Conservation (phyloP, 2,888 invertebrate genomes). For the Cyaniris semiargus region DNA sequence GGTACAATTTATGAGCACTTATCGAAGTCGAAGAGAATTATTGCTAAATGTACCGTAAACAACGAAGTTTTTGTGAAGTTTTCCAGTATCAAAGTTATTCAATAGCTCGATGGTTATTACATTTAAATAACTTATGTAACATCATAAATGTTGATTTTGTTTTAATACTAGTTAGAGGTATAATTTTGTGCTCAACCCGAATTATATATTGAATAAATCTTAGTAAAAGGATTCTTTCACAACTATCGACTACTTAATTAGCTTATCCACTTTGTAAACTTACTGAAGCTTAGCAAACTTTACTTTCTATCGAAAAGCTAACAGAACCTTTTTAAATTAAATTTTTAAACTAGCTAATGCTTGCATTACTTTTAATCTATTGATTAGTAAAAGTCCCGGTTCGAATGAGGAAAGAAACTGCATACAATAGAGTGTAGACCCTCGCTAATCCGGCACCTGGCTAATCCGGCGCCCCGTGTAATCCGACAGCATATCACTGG, state of each 20-base stretch:
- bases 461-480: too few relatives aligned
- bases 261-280: neutral
- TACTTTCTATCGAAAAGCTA: neutral
- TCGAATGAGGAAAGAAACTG: neutral
- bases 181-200: neutral
- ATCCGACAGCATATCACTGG: too few relatives aligned
- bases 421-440: too few relatives aligned
- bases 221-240: neutral
- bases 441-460: too few relatives aligned
- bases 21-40: neutral
- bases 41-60: neutral
- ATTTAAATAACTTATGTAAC: neutral
- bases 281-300: neutral
- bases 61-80: slow-evolving; percentile 6
- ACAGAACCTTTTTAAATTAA: neutral
- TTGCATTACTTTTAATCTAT: neutral
- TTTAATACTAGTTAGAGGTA: neutral
- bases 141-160: neutral
- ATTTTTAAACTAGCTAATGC: neutral
- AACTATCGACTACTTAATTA: neutral
- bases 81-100: neutral
- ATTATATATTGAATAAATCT: neutral
- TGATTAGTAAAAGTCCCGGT: neutral
- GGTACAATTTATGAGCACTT: neutral
- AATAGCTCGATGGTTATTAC: neutral